Base-by-base conservation (phyloP, 2,113 vertebrate genomes). In the Spea multiplicata region DNA sequence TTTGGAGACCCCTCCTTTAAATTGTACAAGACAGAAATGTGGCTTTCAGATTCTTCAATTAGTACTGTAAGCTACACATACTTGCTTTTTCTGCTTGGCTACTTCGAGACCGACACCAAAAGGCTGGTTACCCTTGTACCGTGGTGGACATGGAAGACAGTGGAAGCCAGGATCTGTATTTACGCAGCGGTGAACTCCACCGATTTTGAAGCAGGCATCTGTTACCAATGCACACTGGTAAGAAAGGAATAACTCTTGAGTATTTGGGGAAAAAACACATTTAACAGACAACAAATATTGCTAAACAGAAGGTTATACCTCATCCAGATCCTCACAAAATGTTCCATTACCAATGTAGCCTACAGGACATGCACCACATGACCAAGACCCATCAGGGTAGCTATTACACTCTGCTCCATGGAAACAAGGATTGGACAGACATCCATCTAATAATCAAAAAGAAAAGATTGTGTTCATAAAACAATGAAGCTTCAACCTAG, bases 141-240 rank as follows among this genome's bases (percentile, higher is more conserved):
- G 93, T 3, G 93, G 94, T 1, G 97, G 97, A 84, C 97, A 99
- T 0, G 96, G 95, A 86, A 98, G 88, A 81, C 97, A 99, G 84
- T 98, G 97, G 86, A 96, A 99, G 69, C 97, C 97, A 0, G 97
- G 97, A 81, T 96, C 87, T 0, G 96, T 97, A 90, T 99, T 99
- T 82, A 96, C 72, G 49, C 97, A 99, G 69, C 95, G 95, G 67
- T 92, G 93, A 3, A 82, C 74, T 82, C 92, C 95, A 84, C 90
- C 89, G 50, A 90, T 88, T 71, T 92, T 91, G 89, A 94, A 98
- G 91, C 97, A 99, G 82, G 94, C 85, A 30, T 99, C 96, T 52
- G 93, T 84, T 69, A 97, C 94, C 88, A 97, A 91, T 12, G 94
- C 90, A 73, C 97, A 99, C 97, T 99, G 81, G 0, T 78, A 8